Evolutionary conservation across 2,797 vertebrate species (phyloP).

Genomic region (Gallirallus australis): DNA sequence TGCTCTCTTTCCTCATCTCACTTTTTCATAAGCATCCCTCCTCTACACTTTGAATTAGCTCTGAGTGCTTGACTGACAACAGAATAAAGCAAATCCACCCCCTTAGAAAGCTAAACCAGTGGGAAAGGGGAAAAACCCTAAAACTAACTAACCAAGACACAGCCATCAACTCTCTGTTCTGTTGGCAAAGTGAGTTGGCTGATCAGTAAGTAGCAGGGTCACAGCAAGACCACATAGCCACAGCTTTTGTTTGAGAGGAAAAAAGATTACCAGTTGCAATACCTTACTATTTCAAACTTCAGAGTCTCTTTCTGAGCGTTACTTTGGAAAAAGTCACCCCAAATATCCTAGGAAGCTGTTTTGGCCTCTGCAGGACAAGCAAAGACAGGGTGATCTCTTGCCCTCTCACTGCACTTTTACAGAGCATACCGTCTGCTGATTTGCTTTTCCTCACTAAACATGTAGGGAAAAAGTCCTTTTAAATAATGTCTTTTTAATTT

Average conservation of each 20-base stretch:
- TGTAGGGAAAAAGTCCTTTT: accelerated
- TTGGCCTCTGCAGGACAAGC: not conserved
- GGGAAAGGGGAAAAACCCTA: too few relatives aligned
- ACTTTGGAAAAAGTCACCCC: not conserved
- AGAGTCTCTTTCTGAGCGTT: not conserved
- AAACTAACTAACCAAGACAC: too few relatives aligned
- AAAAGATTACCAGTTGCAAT: not conserved
- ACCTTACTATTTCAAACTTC: not conserved
- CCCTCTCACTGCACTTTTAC: not conserved
- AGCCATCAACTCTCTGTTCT: not conserved
- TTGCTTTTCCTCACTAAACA: not conserved
- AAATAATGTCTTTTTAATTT: not conserved
- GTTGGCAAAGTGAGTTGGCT: not conserved
- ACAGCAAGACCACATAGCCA: not conserved
- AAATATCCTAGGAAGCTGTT: not conserved
- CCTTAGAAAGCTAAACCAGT: not conserved
- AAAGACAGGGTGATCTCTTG: not conserved
- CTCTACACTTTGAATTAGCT: not conserved
- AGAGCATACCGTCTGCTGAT: not conserved
- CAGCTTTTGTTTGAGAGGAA: not conserved
- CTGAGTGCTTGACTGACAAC: not conserved
- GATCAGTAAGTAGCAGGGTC: not conserved
- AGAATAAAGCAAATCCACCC: not conserved
- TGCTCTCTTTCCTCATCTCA: not conserved
- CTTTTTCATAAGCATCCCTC: not conserved